Percentiles rank a stretch among this genome's conserved stretches.
Conservation (phyloP, 2,888 invertebrate species). For the Lepidocyrtoides sp. region DNA sequence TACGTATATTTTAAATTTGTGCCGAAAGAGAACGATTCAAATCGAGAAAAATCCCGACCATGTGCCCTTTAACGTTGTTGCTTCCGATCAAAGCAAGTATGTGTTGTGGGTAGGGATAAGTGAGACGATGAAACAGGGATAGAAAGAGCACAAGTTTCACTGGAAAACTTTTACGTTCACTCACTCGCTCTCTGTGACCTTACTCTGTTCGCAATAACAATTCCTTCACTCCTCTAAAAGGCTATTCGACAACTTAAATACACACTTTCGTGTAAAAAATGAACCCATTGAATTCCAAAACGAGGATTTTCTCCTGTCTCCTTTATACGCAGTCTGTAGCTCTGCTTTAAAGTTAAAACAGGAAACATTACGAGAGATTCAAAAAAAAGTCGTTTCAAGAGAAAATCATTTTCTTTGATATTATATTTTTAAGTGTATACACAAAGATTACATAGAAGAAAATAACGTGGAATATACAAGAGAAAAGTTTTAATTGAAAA, state of each 20-base stretch:
- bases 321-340: not conserved
- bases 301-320: constrained; percentile 59
- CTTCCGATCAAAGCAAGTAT: constrained; percentile 26
- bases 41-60: constrained; percentile 64
- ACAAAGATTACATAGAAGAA: not conserved
- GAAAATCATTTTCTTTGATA: constrained; percentile 58
- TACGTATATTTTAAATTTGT: not conserved
- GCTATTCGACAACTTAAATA: constrained; percentile 74
- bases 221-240: constrained; percentile 72
- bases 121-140: not conserved
- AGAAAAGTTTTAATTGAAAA: constrained; percentile 67
- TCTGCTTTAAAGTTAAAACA: constrained; percentile 55
- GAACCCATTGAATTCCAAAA: constrained; percentile 63
- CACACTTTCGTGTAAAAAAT: constrained; percentile 72
- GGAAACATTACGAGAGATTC: constrained; percentile 64
- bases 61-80: constrained; percentile 76
- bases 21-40: constrained; percentile 54
- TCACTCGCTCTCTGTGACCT: constrained; percentile 58
- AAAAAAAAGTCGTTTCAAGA: constrained; percentile 12
- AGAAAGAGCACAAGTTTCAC: constrained; percentile 53
- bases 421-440: constrained; percentile 26
- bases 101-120: constrained; percentile 18
- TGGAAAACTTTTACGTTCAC: constrained; percentile 36
- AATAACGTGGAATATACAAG: constrained; percentile 50
- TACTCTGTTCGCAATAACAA: constrained; percentile 72